Evolutionary conservation across 1,140 invertebrate species (phyloP).

Genomic region (Cyphomyrmex costatus): DNA sequence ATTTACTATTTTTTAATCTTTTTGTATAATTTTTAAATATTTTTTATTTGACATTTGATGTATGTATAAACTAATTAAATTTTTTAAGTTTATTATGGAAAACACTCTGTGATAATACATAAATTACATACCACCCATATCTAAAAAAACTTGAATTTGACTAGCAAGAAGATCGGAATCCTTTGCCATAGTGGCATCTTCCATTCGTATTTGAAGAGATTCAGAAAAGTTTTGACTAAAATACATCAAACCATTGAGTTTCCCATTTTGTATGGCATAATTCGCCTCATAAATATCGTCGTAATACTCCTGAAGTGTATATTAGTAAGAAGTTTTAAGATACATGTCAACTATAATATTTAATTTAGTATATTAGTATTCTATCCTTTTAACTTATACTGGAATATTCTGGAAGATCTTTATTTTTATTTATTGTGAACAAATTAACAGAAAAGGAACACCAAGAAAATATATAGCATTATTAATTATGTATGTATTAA

Average conservation of each 20-base stretch:
- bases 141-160: constrained; percentile 90
- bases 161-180: constrained; percentile 87
- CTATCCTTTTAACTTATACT: too few relatives aligned
- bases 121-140: constrained; percentile 89
- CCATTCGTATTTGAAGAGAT: constrained; percentile 88
- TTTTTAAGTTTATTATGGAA: too few relatives aligned
- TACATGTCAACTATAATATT: background rate
- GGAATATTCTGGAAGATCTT: too few relatives aligned
- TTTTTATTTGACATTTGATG: too few relatives aligned
- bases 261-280: constrained; percentile 88
- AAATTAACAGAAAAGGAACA: too few relatives aligned
- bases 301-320: constrained; percentile 85
- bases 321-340: background rate
- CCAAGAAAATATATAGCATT: background rate
- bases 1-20: too few relatives aligned
- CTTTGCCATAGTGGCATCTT: constrained; percentile 74
- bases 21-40: too few relatives aligned
- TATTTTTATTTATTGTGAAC: too few relatives aligned
- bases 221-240: constrained; percentile 92
- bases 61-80: too few relatives aligned
- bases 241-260: constrained; percentile 90
- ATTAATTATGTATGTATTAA: background rate
- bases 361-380: constrained; percentile 2
- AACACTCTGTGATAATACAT: background rate
- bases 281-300: constrained; percentile 86